Conservation (phyloP, 2,888 invertebrate species). For the Ectropis crepuscularia region DNA sequence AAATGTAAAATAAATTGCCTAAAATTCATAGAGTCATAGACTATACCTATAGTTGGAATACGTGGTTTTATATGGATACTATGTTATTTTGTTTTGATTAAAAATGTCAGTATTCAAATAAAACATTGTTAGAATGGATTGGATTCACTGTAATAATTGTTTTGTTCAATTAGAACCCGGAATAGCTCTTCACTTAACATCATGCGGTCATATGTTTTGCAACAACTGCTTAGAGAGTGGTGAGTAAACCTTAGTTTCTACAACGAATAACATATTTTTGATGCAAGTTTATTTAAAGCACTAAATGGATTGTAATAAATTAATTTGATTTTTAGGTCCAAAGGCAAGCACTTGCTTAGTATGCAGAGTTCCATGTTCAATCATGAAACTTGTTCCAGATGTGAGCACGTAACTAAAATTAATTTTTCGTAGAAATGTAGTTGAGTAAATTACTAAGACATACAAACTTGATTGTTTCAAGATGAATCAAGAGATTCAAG, state of each 20-base stretch:
- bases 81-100: slow-evolving; percentile 21
- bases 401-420: slow-evolving; percentile 53
- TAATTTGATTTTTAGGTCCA: slow-evolving; percentile 57
- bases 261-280: no score
- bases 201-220: slow-evolving; percentile 84
- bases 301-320: slow-evolving; percentile 11
- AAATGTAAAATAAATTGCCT: no score
- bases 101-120: slow-evolving; percentile 24
- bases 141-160: slow-evolving; percentile 83
- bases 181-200: slow-evolving; percentile 75
- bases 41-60: background rate
- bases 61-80: background rate
- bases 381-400: slow-evolving; percentile 78
- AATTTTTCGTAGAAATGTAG: background rate
- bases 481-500: slow-evolving; percentile 82
- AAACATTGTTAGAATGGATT: slow-evolving; percentile 66
- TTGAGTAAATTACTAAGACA: slow-evolving; percentile 2
- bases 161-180: slow-evolving; percentile 76
- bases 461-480: slow-evolving; percentile 48
- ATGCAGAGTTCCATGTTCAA: slow-evolving; percentile 75
- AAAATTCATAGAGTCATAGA: background rate
- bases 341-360: slow-evolving; percentile 75
- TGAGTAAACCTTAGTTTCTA: slow-evolving; percentile 44
- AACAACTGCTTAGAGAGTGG: slow-evolving; percentile 76
- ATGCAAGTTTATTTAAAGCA: no score